Conservation (phyloP, 2,797 vertebrate genomes). For the Oryzias dopingdopingensis region DNA sequence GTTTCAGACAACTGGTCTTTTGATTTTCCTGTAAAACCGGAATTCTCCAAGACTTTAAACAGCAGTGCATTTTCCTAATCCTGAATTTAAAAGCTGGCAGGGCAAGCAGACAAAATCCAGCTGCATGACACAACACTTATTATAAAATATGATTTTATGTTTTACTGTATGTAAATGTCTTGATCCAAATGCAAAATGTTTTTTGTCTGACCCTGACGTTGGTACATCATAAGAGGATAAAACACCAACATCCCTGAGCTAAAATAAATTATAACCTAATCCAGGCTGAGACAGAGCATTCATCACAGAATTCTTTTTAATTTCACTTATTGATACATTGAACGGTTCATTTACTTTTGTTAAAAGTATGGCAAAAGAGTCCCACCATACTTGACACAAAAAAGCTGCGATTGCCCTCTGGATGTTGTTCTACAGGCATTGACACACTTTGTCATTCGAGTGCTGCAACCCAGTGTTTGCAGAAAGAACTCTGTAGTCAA, state of each 20-base stretch:
- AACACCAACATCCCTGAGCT: conserved; percentile 2
- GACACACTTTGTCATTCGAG: no score
- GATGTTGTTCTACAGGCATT: no score
- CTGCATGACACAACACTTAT: neutral
- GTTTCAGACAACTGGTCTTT: neutral
- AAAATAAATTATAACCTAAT: neutral
- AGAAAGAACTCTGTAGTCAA: no score
- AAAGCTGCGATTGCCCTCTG: no score
- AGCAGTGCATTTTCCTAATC: no score
- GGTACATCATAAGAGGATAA: neutral
- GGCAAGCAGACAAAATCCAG: neutral
- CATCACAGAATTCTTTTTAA: conserved; percentile 8
- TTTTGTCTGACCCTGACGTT: neutral
- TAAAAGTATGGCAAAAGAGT: no score
- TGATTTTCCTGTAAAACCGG: neutral
- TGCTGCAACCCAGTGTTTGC: no score
- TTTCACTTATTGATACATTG: conserved; percentile 3
- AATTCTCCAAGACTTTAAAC: neutral
- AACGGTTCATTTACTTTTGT: no score
- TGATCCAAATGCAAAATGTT: neutral
- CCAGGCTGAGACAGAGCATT: neutral
- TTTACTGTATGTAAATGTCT: neutral
- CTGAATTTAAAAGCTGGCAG: neutral
- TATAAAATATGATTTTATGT: no score
- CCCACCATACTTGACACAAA: no score